phyloP scores from a whole-genome alignment of 2,113 vertebrate genomes.

The Hoplias malabaricus region DNA sequence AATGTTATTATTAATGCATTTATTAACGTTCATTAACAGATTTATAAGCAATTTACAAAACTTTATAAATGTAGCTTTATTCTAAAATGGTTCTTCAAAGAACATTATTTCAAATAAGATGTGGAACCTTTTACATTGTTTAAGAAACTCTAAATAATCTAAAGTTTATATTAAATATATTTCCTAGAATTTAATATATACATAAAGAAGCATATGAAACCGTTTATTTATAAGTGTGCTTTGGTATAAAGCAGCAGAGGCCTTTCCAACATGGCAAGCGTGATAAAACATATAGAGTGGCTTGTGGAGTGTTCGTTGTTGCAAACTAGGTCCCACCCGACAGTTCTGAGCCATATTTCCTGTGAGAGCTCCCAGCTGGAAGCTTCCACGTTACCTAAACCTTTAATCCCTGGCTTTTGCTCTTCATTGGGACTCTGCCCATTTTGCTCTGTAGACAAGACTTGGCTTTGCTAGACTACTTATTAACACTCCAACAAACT shows the following conservation, averaged over 20 bases:
- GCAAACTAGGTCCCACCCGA: not conserved
- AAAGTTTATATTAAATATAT: too few relatives aligned
- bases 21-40: too few relatives aligned
- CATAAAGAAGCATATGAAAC: not conserved
- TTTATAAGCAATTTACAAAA: too few relatives aligned
- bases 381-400: not conserved
- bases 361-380: not conserved
- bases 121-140: too few relatives aligned
- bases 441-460: not conserved
- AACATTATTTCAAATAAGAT: too few relatives aligned
- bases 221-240: not conserved
- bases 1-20: too few relatives aligned
- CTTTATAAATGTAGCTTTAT: too few relatives aligned
- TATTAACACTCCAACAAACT: slow-evolving; percentile 6
- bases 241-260: not conserved
- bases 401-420: not conserved
- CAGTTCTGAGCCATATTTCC: not conserved
- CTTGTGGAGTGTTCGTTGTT: not conserved
- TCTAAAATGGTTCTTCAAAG: too few relatives aligned
- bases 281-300: not conserved
- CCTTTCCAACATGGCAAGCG: not conserved
- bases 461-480: not conserved
- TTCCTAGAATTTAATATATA: too few relatives aligned
- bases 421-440: not conserved
- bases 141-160: too few relatives aligned